A percentile compares a stretch with the other conserved stretches of the same genome.
phyloP scores from a whole-genome alignment of 2,888 invertebrate species.

The Lasioglossum oenotherae region DNA sequence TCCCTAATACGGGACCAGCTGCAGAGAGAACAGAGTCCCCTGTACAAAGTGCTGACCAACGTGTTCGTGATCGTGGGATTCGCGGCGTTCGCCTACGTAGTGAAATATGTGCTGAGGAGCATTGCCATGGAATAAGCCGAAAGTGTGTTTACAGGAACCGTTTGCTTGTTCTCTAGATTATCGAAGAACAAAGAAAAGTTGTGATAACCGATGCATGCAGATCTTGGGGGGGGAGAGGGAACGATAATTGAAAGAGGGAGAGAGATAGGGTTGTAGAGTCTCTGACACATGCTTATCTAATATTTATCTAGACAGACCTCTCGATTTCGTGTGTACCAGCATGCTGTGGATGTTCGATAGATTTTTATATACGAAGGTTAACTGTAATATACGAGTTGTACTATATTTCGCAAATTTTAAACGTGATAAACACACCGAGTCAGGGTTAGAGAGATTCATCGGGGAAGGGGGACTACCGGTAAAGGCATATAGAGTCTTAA shows the following conservation, averaged over 20 bases:
- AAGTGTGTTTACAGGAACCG: not conserved
- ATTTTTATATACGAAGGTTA: slow-evolving; percentile 67
- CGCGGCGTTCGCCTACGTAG: slow-evolving; percentile 96
- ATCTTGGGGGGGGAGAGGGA: slow-evolving; percentile 19
- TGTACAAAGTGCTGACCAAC: slow-evolving; percentile 93
- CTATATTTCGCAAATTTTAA: slow-evolving; percentile 59
- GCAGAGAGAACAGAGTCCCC: slow-evolving; percentile 86
- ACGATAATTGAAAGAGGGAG: not conserved
- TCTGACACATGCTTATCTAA: slow-evolving; percentile 38
- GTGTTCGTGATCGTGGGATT: slow-evolving; percentile 95
- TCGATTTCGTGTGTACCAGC: slow-evolving; percentile 45
- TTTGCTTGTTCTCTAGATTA: slow-evolving; percentile 32
- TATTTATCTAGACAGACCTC: slow-evolving; percentile 34
- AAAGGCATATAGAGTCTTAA: slow-evolving; percentile 11
- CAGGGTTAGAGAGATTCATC: not conserved
- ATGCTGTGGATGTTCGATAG: slow-evolving; percentile 58
- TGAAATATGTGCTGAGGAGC: slow-evolving; percentile 95
- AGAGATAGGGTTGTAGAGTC: slow-evolving; percentile 25
- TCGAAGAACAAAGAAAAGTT: slow-evolving; percentile 28
- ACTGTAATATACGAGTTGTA: slow-evolving; percentile 64
- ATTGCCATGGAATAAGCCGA: slow-evolving; percentile 87
- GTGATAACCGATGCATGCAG: slow-evolving; percentile 45
- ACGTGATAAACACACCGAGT: slow-evolving; percentile 16
- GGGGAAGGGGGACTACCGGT: slow-evolving; percentile 16
- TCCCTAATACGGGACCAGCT: slow-evolving; percentile 79